phyloP scores from a whole-genome alignment of 2,797 vertebrate genomes.

The Halcyon badia region DNA sequence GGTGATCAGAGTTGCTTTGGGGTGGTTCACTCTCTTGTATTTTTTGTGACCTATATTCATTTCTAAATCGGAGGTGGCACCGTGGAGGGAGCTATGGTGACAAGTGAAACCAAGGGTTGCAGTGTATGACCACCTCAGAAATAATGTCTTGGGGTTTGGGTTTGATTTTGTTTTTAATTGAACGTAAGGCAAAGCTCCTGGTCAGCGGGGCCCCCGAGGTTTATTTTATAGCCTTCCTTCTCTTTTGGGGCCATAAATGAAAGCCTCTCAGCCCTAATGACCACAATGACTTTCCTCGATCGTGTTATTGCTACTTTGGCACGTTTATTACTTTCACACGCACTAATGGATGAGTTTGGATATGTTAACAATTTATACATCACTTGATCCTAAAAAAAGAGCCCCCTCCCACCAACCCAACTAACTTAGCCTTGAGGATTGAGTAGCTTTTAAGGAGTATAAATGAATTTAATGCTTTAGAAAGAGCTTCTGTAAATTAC shows the following conservation, averaged over 20 bases:
- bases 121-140: background rate
- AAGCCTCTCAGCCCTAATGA: slow-evolving; percentile 87
- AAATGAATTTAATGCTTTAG: slow-evolving; percentile 99
- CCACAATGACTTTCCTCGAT: slow-evolving; percentile 85
- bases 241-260: slow-evolving; percentile 82
- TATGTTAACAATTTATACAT: slow-evolving; percentile 99
- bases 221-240: slow-evolving; percentile 79
- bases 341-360: slow-evolving; percentile 99
- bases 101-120: background rate
- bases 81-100: background rate
- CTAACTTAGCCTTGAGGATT: slow-evolving; percentile 94
- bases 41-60: background rate
- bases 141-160: background rate
- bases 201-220: slow-evolving; percentile 54
- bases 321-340: slow-evolving; percentile 93
- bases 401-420: slow-evolving; percentile 81
- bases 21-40: fast-evolving
- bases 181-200: slow-evolving; percentile 11
- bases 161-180: slow-evolving; percentile 51
- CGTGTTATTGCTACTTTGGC: slow-evolving; percentile 86
- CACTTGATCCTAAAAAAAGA: slow-evolving; percentile 94
- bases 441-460: slow-evolving; percentile 99
- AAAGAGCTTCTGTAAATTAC: slow-evolving; percentile 99
- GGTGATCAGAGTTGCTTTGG: background rate
- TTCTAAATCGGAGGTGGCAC: background rate